phyloP scores from a whole-genome alignment of 2,113 vertebrate genomes.

The Scomber scombrus region DNA sequence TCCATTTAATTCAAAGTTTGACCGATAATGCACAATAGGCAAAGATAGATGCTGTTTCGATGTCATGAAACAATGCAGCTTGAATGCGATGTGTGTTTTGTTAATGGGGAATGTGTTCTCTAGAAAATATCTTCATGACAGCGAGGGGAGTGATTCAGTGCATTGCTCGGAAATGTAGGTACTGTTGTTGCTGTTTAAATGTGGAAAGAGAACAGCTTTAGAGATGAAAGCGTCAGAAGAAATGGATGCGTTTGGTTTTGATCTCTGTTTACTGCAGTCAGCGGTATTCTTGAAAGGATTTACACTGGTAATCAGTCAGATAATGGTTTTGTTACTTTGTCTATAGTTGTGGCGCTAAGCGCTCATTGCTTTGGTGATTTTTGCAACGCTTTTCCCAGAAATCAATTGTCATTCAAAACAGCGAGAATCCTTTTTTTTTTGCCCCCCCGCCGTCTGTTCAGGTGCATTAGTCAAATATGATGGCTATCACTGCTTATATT shows the following conservation, averaged over 20 bases:
- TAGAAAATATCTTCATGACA: constrained; percentile 21
- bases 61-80: not conserved
- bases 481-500: constrained; percentile 1
- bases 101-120: constrained; percentile 34
- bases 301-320: constrained; percentile 66
- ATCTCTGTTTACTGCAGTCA: constrained; percentile 61
- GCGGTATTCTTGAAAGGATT: constrained; percentile 51
- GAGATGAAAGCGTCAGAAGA: constrained; percentile 64
- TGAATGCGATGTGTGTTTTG: constrained; percentile 30
- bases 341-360: constrained; percentile 9
- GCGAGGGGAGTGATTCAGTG: constrained; percentile 6
- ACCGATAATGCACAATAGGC: constrained; percentile 28
- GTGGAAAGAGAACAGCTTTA: constrained; percentile 29
- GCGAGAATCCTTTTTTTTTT: not conserved
- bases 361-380: constrained; percentile 30
- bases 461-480: constrained; percentile 1
- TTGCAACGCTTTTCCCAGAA: constrained; percentile 22
- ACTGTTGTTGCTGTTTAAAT: constrained; percentile 48
- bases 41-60: constrained; percentile 36
- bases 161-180: constrained; percentile 13
- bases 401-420: constrained; percentile 58
- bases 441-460: constrained; percentile 5
- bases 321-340: constrained; percentile 62
- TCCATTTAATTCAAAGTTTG: constrained; percentile 53
- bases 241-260: constrained; percentile 48